A percentile compares a stretch with the other conserved stretches of the same genome.
Conservation (phyloP, 2,113 vertebrate genomes). For the Cinclus mexicanus region DNA sequence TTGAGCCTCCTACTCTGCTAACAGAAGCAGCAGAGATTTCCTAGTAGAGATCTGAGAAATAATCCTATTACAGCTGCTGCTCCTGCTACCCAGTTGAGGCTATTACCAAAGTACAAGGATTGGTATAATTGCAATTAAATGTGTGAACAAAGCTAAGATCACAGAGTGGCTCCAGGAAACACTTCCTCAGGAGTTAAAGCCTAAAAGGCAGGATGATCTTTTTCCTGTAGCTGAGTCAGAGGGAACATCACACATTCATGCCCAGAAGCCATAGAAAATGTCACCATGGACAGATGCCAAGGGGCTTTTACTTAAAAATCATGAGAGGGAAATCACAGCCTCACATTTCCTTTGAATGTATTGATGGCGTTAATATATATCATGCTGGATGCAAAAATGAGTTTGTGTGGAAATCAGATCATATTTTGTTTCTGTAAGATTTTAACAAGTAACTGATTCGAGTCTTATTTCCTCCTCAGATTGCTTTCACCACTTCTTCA, state of each 20-base stretch:
- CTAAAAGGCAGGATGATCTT: background rate
- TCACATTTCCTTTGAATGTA: background rate
- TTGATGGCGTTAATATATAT: background rate
- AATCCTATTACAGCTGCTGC: background rate
- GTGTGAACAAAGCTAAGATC: background rate
- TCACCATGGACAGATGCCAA: background rate
- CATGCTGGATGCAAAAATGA: background rate
- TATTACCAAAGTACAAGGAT: background rate
- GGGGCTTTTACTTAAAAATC: background rate
- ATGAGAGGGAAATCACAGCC: background rate
- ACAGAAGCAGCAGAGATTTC: background rate
- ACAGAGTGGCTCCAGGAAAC: background rate
- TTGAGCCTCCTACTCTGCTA: background rate
- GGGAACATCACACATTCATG: background rate
- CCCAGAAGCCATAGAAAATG: background rate
- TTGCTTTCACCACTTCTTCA: background rate
- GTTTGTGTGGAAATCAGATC: background rate
- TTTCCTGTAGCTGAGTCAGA: background rate
- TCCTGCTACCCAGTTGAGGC: slow-evolving; percentile 16
- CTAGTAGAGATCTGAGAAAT: background rate
- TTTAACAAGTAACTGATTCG: background rate
- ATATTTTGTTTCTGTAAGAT: background rate
- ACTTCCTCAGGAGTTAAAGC: background rate
- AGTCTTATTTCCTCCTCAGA: background rate
- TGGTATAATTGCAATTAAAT: slow-evolving; percentile 9